A percentile compares a stretch with the other conserved stretches of the same genome.
Evolutionary conservation across 2,797 vertebrate genomes (phyloP).

Genomic region (Sebastes dallii): DNA sequence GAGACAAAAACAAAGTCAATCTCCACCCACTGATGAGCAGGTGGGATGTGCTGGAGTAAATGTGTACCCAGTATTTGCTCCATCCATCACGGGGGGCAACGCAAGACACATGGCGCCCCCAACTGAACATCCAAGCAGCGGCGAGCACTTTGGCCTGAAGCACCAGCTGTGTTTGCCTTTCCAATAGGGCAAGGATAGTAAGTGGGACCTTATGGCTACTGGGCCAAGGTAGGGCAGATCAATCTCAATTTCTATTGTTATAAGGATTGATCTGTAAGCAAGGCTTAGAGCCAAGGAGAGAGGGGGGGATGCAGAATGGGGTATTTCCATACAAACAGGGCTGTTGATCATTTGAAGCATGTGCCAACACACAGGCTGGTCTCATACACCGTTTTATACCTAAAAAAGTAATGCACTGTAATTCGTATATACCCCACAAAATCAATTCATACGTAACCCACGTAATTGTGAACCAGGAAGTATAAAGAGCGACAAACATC

Average conservation of each 20-base stretch:
- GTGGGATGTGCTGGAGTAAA: constrained; percentile 62
- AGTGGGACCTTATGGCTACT: constrained; percentile 68
- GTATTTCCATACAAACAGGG: constrained; percentile 38
- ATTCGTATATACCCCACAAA: no score
- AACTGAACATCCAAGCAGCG: constrained; percentile 45
- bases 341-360: background rate
- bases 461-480: no score
- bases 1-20: constrained; percentile 11
- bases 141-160: constrained; percentile 50
- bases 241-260: constrained; percentile 77
- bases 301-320: background rate
- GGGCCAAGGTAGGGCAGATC: constrained; percentile 63
- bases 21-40: constrained; percentile 59
- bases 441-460: no score
- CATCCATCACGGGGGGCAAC: constrained; percentile 75
- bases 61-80: constrained; percentile 39
- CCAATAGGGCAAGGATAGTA: constrained; percentile 64
- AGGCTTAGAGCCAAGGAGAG: background rate
- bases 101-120: constrained; percentile 47
- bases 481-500: no score
- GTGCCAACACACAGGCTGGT: background rate
- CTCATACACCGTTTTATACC: no score
- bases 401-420: no score
- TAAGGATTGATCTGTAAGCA: constrained; percentile 40
- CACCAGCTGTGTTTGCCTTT: constrained; percentile 83